Evolutionary conservation across 2,113 vertebrate genomes (phyloP).

Genomic region (Merops nubicus): DNA sequence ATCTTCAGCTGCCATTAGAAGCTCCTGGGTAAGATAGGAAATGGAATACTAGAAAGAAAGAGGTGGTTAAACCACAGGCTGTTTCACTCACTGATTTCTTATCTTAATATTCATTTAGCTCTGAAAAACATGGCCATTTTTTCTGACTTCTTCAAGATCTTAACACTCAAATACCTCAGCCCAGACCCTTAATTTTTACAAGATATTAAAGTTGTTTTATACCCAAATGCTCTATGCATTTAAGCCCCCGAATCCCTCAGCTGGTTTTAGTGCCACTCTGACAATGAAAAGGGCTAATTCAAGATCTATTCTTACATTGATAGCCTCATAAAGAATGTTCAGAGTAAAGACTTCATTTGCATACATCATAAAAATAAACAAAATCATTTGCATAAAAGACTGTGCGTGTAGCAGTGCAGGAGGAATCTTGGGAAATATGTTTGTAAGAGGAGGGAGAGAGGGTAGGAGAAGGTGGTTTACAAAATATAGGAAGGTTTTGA

Average conservation of each 20-base stretch:
- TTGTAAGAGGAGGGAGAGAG: background rate
- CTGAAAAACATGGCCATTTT: background rate
- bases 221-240: conserved; percentile 15
- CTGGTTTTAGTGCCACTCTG: conserved; percentile 32
- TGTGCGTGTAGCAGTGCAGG: background rate
- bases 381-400: conserved; percentile 61
- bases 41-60: background rate
- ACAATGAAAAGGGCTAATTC: conserved; percentile 57
- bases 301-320: conserved; percentile 61
- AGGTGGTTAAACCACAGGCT: background rate
- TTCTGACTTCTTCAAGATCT: background rate
- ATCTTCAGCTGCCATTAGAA: background rate
- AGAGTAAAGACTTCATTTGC: conserved; percentile 58
- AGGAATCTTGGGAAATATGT: background rate
- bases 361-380: conserved; percentile 66
- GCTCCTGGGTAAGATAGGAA: background rate
- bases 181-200: conserved; percentile 41
- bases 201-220: conserved; percentile 52
- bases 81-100: background rate
- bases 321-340: conserved; percentile 50
- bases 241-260: conserved; percentile 42
- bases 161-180: background rate
- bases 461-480: background rate
- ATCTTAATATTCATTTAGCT: background rate
- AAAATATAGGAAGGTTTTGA: background rate